phyloP scores from a whole-genome alignment of 2,797 vertebrate genomes.

The Anabas testudineus region DNA sequence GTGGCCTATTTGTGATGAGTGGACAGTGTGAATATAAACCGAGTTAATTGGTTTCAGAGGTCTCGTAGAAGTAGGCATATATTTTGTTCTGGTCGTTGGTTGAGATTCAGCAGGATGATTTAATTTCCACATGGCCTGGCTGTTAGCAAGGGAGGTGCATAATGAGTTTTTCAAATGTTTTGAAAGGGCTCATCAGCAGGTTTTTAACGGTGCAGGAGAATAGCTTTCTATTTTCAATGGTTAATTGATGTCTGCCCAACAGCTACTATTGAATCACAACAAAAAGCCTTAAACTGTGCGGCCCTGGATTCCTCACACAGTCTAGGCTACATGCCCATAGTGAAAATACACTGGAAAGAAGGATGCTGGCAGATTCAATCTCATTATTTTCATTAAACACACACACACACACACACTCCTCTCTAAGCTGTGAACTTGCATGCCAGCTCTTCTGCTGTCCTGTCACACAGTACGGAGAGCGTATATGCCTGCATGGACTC shows the following conservation, averaged over 20 bases:
- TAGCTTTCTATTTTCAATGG: conserved; percentile 11
- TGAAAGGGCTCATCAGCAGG: conserved; percentile 53
- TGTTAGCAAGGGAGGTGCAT: conserved; percentile 38
- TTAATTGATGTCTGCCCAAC: conserved; percentile 63
- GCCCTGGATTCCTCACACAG: conserved; percentile 44
- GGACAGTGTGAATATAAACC: conserved; percentile 19
- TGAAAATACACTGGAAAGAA: conserved; percentile 48
- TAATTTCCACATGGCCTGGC: conserved; percentile 47
- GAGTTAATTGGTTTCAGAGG: conserved; percentile 29
- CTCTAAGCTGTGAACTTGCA: conserved; percentile 36
- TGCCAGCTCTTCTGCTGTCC: conserved; percentile 55
- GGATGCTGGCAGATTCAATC: conserved; percentile 55
- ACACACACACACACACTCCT: conserved; percentile 41
- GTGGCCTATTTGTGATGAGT: conserved; percentile 23
- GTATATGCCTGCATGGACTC: conserved; percentile 24
- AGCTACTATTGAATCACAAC: conserved; percentile 61
- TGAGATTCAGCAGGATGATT: conserved; percentile 41
- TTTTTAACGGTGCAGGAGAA: conserved; percentile 55
- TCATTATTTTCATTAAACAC: conserved; percentile 70
- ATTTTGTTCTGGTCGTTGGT: conserved; percentile 41
- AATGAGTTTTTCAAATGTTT: conserved; percentile 58
- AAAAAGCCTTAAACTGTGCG: conserved; percentile 59
- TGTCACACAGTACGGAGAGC: conserved; percentile 29
- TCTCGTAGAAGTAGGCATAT: conserved; percentile 35
- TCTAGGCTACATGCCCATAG: conserved; percentile 49